Percentiles rank a stretch among this genome's conserved stretches.
phyloP scores from a whole-genome alignment of 1,140 invertebrate species.

The Acromyrmex echinatior region DNA sequence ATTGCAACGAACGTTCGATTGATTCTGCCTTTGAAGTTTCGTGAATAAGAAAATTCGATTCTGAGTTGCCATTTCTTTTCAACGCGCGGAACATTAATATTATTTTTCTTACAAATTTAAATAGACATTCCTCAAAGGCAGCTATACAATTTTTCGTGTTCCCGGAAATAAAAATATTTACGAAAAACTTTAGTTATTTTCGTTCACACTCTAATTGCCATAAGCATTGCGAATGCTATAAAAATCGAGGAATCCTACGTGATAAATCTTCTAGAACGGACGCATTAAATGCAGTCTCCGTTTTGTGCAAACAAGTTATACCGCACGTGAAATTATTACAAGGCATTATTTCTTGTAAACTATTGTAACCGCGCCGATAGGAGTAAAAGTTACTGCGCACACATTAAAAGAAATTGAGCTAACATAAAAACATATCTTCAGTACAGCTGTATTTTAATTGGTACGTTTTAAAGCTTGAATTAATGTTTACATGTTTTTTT shows the following conservation, averaged over 20 bases:
- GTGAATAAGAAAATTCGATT: constrained; percentile 48
- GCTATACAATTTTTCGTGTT: background rate
- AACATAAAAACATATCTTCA: background rate
- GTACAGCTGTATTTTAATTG: background rate
- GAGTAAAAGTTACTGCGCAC: background rate
- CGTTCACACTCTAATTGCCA: constrained; percentile 35
- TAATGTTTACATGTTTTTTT: constrained; percentile 3
- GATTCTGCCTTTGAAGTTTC: constrained; percentile 52
- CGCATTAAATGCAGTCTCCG: constrained; percentile 1
- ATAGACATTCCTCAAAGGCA: background rate
- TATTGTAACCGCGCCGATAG: background rate
- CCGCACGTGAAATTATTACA: constrained; percentile 32
- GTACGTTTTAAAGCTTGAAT: background rate
- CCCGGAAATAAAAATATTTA: constrained; percentile 29
- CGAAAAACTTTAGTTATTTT: background rate
- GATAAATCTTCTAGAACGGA: constrained; percentile 48
- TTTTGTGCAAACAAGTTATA: background rate
- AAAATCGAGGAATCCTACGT: constrained; percentile 15
- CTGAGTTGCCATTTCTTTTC: background rate
- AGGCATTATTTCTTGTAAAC: constrained; percentile 27
- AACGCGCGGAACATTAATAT: background rate
- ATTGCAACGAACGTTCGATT: constrained; percentile 23
- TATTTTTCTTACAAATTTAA: constrained; percentile 22
- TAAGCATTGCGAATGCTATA: constrained; percentile 9
- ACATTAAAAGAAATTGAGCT: constrained; percentile 13